Evolutionary conservation across 2,888 invertebrate genomes (phyloP), one percentile per base, ranked within the genome.

Genomic region (Megalurothrips usitatus): DNA sequence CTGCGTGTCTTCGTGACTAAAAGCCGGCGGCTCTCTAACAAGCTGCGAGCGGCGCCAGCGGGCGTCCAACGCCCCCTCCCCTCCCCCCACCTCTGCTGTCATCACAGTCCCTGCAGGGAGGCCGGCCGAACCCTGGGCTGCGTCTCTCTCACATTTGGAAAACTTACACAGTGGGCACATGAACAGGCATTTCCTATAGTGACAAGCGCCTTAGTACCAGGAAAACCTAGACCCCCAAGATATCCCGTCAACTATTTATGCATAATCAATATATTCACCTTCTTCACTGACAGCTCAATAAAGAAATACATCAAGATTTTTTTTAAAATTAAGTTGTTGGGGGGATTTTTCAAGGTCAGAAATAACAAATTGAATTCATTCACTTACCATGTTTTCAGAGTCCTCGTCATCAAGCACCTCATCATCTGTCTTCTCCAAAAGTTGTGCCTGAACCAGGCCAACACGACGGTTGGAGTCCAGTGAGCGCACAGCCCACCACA

Each of bases 391-490:
- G 12, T 75, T 23, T 75, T 75, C 68, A 26, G 68, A 23, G 12
- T 75, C 68, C 12, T 75, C 68, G 68, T 75, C 68, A 23, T 75
- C 68, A 8, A 26, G 68, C 26, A 75, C 23, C 9, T 26, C 68
- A 26, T 75, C 68, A 10, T 75, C 68, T 23, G 68, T 26, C 26
- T 75, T 75, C 68, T 75, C 68, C 68, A 75, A 12, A 26, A 26
- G 26, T 26, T 75, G 68, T n/a, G 68, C 68, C 68, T 75, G 68
- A n/a, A 75, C 68, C 11, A 75, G 68, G 68, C 68, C 68, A 26
- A 75, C 68, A 23, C 68, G 26, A 12, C 68, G 26, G 26, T 75
- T 75, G 26, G 68, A 75, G 68, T 75, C 68, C n/a, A 75, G 68
- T 75, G 68, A 75, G 68, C 68, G 68, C 10, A 75, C 68, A 12